phyloP scores from a whole-genome alignment of 2,797 vertebrate genomes.

The Enoplosus armatus region DNA sequence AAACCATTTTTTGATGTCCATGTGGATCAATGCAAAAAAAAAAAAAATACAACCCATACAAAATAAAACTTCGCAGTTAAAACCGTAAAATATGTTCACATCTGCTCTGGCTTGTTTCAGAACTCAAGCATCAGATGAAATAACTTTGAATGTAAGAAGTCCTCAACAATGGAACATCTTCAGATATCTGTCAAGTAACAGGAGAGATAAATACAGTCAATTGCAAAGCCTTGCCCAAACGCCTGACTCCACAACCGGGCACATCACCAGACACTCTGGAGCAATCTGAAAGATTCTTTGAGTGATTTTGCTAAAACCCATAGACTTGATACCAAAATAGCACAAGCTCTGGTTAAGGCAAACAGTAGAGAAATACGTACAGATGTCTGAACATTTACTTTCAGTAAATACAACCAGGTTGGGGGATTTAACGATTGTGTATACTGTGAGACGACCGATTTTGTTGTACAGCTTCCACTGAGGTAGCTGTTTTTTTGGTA shows the following conservation, averaged over 20 bases:
- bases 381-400: not conserved
- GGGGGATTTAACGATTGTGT: not conserved
- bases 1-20: too few relatives aligned
- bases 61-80: not conserved
- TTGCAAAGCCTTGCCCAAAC: not conserved
- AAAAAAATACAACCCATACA: not conserved
- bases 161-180: not conserved
- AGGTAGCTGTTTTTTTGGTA: not conserved
- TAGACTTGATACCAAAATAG: not conserved
- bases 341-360: not conserved
- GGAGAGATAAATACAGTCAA: not conserved
- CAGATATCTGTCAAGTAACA: not conserved
- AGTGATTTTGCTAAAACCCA: not conserved
- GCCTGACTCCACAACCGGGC: not conserved
- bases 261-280: not conserved
- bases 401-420: not conserved
- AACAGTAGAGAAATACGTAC: not conserved
- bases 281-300: not conserved
- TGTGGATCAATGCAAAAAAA: not conserved
- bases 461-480: not conserved
- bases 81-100: not conserved
- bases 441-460: not conserved
- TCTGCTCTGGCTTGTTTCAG: not conserved
- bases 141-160: not conserved
- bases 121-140: slow-evolving; percentile 1